These are phyloP conservation scores for Catotricha subobsoleta DNA, from an alignment of 2,888 invertebrate species.

Conservation along the genomic window DNA sequence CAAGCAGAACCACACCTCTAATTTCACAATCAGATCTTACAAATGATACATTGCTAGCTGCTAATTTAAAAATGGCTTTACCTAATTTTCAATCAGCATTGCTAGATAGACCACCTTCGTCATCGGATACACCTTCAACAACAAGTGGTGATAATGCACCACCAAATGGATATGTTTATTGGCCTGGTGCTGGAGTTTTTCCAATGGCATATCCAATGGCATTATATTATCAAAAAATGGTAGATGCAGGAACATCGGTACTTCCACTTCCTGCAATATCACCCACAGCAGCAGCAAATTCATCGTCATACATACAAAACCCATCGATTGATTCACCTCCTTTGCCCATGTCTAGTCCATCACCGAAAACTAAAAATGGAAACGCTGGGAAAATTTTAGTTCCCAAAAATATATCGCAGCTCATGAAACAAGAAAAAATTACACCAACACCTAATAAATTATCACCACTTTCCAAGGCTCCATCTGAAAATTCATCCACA, in stretches of 20 bases:
- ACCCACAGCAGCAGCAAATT: neutral
- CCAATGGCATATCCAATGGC: slow-evolving; percentile 58
- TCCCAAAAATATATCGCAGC: slow-evolving; percentile 32
- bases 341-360: slow-evolving; percentile 26
- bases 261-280: neutral
- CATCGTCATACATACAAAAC: too few species aligned
- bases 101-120: slow-evolving; percentile 19
- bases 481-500: neutral
- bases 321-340: too few species aligned
- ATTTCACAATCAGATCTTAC: slow-evolving; percentile 15
- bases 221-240: slow-evolving; percentile 57
- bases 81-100: slow-evolving; percentile 29
- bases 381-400: slow-evolving; percentile 26
- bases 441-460: neutral
- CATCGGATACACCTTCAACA: slow-evolving; percentile 22
- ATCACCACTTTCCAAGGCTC: neutral
- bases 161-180: slow-evolving; percentile 35
- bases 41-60: slow-evolving; percentile 16
- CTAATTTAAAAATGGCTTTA: slow-evolving; percentile 29
- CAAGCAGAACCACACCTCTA: slow-evolving; percentile 19
- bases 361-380: slow-evolving; percentile 14
- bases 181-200: slow-evolving; percentile 51
- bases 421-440: slow-evolving; percentile 17
- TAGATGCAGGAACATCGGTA: slow-evolving; percentile 28
- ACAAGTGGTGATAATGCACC: neutral